These are phyloP conservation scores for Phrynocephalus guinanensis DNA, from an alignment of 2,797 vertebrate species.

Conservation along the genomic window DNA sequence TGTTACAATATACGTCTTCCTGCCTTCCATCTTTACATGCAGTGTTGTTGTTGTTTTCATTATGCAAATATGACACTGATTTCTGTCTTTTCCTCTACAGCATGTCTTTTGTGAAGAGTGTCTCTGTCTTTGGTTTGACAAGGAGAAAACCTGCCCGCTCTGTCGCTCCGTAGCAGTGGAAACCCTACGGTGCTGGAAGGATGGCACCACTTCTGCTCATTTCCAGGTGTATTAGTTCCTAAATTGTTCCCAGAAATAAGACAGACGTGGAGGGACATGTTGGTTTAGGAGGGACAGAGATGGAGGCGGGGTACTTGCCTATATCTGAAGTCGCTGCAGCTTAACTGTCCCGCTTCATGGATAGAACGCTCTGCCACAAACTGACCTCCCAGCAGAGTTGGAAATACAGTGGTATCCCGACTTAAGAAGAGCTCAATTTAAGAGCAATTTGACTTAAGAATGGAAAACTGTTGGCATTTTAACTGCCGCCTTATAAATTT, in stretches of 20 bases:
- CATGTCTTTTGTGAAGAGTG: slow-evolving; percentile 99
- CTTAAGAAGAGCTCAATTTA: no score
- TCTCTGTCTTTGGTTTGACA: slow-evolving; percentile 95
- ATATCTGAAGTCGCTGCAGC: not conserved
- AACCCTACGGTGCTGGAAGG: slow-evolving; percentile 95
- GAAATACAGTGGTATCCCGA: no score
- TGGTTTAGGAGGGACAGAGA: not conserved
- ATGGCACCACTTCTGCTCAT: slow-evolving; percentile 95
- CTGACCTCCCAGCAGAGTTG: not conserved
- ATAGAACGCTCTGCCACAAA: not conserved
- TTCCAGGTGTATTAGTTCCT: slow-evolving; percentile 91
- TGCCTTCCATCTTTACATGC: no score
- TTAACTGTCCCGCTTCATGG: not conserved
- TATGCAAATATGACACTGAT: not conserved
- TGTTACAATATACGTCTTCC: no score
- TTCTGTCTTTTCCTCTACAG: slow-evolving; percentile 72
- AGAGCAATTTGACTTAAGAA: no score
- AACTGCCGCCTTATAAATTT: no score
- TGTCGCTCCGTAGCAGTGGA: slow-evolving; percentile 91
- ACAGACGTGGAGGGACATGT: not conserved
- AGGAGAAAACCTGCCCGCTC: slow-evolving; percentile 93
- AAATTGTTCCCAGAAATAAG: rapidly evolving
- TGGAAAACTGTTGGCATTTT: no score
- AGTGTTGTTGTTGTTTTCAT: not conserved
- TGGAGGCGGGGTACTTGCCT: not conserved